Conservation (phyloP, 2,888 invertebrate genomes). For the Amiota mariae region DNA sequence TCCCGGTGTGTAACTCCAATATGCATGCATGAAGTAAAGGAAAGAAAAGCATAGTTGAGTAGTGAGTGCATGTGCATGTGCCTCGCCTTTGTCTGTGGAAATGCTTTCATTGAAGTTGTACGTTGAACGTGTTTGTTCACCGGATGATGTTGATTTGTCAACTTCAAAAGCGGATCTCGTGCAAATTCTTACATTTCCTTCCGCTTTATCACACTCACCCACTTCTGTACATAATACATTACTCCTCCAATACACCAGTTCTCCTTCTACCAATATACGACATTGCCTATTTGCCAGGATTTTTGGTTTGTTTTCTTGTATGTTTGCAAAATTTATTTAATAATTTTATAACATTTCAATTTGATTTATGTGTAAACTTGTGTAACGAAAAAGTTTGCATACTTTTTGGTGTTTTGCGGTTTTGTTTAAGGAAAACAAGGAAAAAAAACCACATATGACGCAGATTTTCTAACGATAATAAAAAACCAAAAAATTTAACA, state of each 20-base stretch:
- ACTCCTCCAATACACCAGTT: not conserved
- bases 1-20: not conserved
- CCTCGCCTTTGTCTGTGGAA: not conserved
- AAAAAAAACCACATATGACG: not conserved
- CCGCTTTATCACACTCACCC: not conserved
- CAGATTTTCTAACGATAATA: too few species aligned
- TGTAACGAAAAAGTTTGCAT: constrained; percentile 7
- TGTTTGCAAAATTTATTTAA: constrained; percentile 17
- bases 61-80: constrained; percentile 4
- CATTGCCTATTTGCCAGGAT: not conserved
- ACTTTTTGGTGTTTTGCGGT: constrained; percentile 8
- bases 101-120: constrained; percentile 1
- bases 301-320: too few species aligned
- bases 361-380: constrained; percentile 29
- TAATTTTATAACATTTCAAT: constrained; percentile 14
- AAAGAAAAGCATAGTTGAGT: not conserved
- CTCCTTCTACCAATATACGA: not conserved
- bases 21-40: not conserved
- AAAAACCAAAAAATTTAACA: too few species aligned
- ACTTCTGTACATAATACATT: not conserved
- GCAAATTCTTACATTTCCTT: constrained; percentile 62
- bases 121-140: constrained; percentile 50
- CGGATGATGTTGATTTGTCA: constrained; percentile 68
- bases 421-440: not conserved
- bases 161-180: constrained; percentile 64